A percentile compares a stretch with the other conserved stretches of the same genome.
phyloP scores from a whole-genome alignment of 2,797 vertebrate species.

The Melopsittacus undulatus region DNA sequence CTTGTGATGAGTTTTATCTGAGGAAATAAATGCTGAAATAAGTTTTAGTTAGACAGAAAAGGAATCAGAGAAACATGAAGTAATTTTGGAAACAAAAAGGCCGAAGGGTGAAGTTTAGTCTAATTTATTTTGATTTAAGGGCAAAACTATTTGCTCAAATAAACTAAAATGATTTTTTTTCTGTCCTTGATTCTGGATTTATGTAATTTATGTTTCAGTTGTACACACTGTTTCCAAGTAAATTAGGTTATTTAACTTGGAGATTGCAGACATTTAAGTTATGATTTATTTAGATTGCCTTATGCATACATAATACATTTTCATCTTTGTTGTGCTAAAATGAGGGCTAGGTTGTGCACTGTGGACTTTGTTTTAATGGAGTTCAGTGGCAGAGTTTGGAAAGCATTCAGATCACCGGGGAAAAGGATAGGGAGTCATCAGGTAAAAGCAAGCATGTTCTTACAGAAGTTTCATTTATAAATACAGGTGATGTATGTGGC shows the following conservation, averaged over 20 bases:
- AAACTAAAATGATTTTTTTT: background rate
- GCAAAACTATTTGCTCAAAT: slow-evolving; percentile 13
- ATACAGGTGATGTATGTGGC: background rate
- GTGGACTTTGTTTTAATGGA: background rate
- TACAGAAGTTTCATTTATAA: slow-evolving; percentile 3
- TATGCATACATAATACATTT: slow-evolving; percentile 38
- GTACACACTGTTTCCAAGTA: slow-evolving; percentile 41
- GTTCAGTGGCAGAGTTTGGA: background rate
- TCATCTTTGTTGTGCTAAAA: slow-evolving; percentile 37
- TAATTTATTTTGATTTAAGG: slow-evolving; percentile 39
- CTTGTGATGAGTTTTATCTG: background rate
- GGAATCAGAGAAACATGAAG: background rate
- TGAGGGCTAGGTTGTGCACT: background rate
- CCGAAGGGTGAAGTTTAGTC: background rate
- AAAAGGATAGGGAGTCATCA: background rate
- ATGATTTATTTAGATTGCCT: slow-evolving; percentile 53
- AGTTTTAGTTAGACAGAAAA: background rate
- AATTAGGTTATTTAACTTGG: slow-evolving; percentile 53
- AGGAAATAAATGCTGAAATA: background rate
- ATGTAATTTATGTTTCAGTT: slow-evolving; percentile 34
- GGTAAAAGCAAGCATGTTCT: background rate
- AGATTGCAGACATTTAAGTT: slow-evolving; percentile 24
- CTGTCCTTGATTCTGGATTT: background rate
- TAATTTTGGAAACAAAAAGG: background rate
- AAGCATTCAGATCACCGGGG: slow-evolving; percentile 7